Base-by-base conservation (phyloP, 2,888 invertebrate species). In the Oxycera nigricornis region DNA sequence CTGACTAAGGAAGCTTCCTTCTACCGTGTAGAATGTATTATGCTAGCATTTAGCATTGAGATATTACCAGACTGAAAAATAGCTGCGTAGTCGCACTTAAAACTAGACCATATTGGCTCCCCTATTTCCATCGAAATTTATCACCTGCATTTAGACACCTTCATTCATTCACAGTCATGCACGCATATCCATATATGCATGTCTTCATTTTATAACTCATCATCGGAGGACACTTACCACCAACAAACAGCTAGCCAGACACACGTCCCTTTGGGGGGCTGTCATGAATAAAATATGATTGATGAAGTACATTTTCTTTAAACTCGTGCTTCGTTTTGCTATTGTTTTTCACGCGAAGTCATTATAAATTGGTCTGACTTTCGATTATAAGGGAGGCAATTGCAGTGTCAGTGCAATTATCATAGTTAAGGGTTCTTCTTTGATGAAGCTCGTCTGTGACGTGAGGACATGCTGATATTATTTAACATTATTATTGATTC, bases 211-310 rank as follows among this genome's bases (percentile, higher is more conserved):
- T n/a, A 46, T 2, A 46, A 17, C 17, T 46, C 46, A 14, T 46
- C 17, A 46, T 46, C 46, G 46, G 17, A 46, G 46, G 46, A 46
- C 46, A 46, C 17, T 46, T 46, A n/a, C 46, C 3, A 46, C 46
- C 17, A 14, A 46, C 46, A 46, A 14, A 24, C 9, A 30, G 0
- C n/a, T 11, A 1, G 14, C 59, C n/a, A n/a, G 39, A 39, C 11
- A 26, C 46, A 46, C 11, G 6, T 3, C 46, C 46, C 46, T 17
- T 46, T 17, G 17, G 46, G 46, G 46, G 17, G 17, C 46, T 30
- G 62, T 39, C 62, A 62, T 62, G 62, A 62, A 35, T 62, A 62
- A 62, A 62, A 62, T 20, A 62, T 62, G 62, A 62, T 39, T 62
- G 39, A 62, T 35, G 62, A 20, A 62, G 62, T 22, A 20, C 62